Evolutionary conservation across 2,888 invertebrate genomes (phyloP), one percentile per base, ranked within the genome.

Genomic region (Philopedon plagiatum): DNA sequence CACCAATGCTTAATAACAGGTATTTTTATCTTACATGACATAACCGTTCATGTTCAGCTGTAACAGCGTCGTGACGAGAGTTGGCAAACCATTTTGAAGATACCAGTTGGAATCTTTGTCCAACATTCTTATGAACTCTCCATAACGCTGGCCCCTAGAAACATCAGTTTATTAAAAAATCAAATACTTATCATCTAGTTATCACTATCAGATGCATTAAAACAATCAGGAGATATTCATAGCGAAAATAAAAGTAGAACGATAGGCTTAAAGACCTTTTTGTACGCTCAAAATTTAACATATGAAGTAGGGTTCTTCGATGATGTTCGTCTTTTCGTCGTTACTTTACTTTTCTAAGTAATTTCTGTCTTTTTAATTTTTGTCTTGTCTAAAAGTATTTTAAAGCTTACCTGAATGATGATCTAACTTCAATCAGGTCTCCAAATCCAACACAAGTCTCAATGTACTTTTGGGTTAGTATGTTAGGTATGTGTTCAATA

Each of bases 21-120:
- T 15, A 18, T 32, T 32, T 34, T 39, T 39, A 15, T 0, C 61
- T 78, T 79, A 84, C 85, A 83, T 78, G 1, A 79, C 78, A 70
- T 87, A 87, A 56, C 88, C 88, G 65, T 86, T 86, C 58, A 87
- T 76, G 74, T 87, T 87, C 85, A 88, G 85, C 79, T 91, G 90
- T n/a, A 94, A 81, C 0, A 93, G 87, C 0, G 93, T 91, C 0
- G 94, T 93, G 54, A 95, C 89, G 32, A 95, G 82, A 0, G 93
- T 91, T 1, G 90, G 85, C 0, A 95, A 85, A 0, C 95, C 94
- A 81, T 93, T 93, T 79, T 90, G 87, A 74, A 88, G 85, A 0
- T 89, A 90, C 92, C 92, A 93, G 51, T 85, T 87, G 0, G 93
- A 91, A 81, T 92, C 91, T 68, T 93, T 93, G 85, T 95, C 94